These are phyloP conservation scores for Siphamia tubifer DNA, from an alignment of 2,113 vertebrate genomes.

Conservation along the genomic window DNA sequence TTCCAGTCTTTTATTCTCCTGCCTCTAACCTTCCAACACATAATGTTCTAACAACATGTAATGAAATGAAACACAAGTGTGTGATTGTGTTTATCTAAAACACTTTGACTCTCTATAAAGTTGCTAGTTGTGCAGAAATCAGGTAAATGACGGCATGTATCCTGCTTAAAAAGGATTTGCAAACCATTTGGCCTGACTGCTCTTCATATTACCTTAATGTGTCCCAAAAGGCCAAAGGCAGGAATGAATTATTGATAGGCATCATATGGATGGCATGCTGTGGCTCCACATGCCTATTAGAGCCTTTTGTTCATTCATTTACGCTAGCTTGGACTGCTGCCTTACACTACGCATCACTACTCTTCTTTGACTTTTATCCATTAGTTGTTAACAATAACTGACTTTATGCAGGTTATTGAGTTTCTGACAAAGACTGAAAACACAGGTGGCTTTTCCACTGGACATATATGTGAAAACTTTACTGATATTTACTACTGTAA, in stretches of 20 bases:
- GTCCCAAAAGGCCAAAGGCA: conserved; percentile 78
- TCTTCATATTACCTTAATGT: conserved; percentile 80
- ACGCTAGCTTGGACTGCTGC: conserved; percentile 69
- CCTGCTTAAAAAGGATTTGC: conserved; percentile 76
- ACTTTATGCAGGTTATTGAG: conserved; percentile 48
- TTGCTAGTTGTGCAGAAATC: conserved; percentile 61
- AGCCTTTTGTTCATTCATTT: conserved; percentile 76
- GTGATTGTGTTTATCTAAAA: conserved; percentile 59
- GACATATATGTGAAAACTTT: too few species aligned
- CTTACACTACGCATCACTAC: conserved; percentile 62
- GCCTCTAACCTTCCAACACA: too few species aligned
- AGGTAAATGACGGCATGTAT: conserved; percentile 64
- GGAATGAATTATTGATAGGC: conserved; percentile 80
- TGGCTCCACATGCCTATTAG: conserved; percentile 77
- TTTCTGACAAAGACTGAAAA: conserved; percentile 61
- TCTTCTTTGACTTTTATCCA: conserved; percentile 73
- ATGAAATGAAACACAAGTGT: conserved; percentile 58
- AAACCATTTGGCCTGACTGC: conserved; percentile 76
- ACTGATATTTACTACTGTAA: too few species aligned
- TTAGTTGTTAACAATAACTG: conserved; percentile 73
- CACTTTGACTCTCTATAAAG: conserved; percentile 59
- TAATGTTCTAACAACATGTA: conserved; percentile 1
- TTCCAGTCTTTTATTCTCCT: too few species aligned
- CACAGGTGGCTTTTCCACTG: too few species aligned
- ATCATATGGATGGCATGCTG: conserved; percentile 76